Base-by-base conservation (phyloP, 1,140 invertebrate species). In the Cydia strobilella region DNA sequence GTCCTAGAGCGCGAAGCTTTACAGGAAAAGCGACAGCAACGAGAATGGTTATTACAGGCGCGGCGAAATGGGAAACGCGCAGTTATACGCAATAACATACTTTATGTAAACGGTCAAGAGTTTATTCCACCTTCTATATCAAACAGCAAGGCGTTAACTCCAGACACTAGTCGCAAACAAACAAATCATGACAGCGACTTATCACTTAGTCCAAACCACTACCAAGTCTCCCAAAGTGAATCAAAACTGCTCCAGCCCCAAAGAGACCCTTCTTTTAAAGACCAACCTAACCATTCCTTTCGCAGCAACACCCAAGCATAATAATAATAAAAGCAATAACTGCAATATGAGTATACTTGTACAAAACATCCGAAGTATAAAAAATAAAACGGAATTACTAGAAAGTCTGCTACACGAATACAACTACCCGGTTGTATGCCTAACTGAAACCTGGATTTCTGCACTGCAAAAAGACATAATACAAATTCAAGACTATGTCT, bases 331-430 rank as follows among this genome's bases (percentile, higher is more conserved):
- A 51, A 6, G 13, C 13, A 18, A 15, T n/a, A 15, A 15, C 13
- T 51, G 4, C 15, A 51, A 51, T n/a, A n/a, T 51, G 4, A 51
- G 15, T n/a, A 51, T 51, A n/a, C 13, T 51, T 15, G 13, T 27
- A 66, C 66, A 71, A 42, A 71, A 71, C 20, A 12, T 71, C 5
- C 66, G 25, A 42, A 71, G 66, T 23, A 71, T 71, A 42, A 71
- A 71, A 18, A 39, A 31, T 18, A 71, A 71, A 71, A 71, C 35
- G 6, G 31, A 71, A 10, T 9, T 71, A 71, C 27, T 71, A 45
- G 66, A 71, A 71, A 71, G 66, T 13, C n/a, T 71, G 18, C 20
- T 71, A 12, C 4, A 39, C 6, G 66, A 18, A 9, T 45, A 39
- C 5, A 10, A 45, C 6, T 71, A 71, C 18, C 31, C 42, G 6